Percentiles rank a stretch among this genome's conserved stretches.
These are phyloP conservation scores for Ctenicera cuprea DNA, from an alignment of 2,888 invertebrate species.

Conservation along the genomic window DNA sequence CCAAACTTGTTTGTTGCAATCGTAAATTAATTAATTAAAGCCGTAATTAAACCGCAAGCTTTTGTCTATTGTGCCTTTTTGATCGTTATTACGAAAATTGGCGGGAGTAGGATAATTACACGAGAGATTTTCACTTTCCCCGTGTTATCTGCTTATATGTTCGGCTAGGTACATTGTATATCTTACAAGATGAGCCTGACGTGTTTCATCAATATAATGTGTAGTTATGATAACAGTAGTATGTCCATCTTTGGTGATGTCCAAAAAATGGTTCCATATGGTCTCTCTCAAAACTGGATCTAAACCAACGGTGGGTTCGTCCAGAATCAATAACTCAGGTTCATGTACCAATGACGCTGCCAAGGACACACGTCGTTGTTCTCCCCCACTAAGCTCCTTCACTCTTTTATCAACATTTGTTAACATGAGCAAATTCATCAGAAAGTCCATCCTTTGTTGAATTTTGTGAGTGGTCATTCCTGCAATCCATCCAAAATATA, in stretches of 20 bases:
- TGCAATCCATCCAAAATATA: constrained; percentile 70
- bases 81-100: too few relatives aligned
- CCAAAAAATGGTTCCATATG: constrained; percentile 90
- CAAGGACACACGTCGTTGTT: constrained; percentile 91
- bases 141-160: too few relatives aligned
- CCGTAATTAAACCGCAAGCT: too few relatives aligned
- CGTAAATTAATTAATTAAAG: too few relatives aligned
- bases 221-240: constrained; percentile 91
- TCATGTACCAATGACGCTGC: constrained; percentile 92
- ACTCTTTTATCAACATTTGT: constrained; percentile 71
- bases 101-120: too few relatives aligned
- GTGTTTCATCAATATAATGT: constrained; percentile 91
- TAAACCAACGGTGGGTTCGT: constrained; percentile 95
- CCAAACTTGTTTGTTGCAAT: too few relatives aligned
- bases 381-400: constrained; percentile 91
- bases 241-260: constrained; percentile 83
- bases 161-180: too few relatives aligned
- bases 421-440: constrained; percentile 62
- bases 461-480: constrained; percentile 66
- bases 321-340: constrained; percentile 91
- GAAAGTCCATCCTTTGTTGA: constrained; percentile 55
- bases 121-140: too few relatives aligned
- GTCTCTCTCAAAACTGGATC: constrained; percentile 91
- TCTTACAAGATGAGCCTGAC: constrained; percentile 87
- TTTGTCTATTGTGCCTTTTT: too few relatives aligned